These are phyloP conservation scores for Coreius guichenoti DNA, from an alignment of 2,797 vertebrate species.

Conservation along the genomic window DNA sequence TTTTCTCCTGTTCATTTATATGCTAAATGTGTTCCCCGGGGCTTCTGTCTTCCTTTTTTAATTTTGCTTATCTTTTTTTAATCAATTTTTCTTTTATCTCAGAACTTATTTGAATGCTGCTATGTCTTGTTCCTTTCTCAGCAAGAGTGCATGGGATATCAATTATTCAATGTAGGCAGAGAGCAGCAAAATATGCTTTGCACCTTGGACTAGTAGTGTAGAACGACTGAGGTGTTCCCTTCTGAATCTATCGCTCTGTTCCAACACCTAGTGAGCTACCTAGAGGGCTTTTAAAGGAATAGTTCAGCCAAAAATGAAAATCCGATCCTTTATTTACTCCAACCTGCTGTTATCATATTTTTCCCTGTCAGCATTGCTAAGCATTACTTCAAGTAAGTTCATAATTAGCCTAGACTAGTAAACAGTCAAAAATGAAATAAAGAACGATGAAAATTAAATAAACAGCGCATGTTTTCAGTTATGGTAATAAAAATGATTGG, in stretches of 20 bases:
- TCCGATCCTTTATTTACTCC: neutral
- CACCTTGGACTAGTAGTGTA: slow-evolving; percentile 57
- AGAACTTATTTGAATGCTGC: slow-evolving; percentile 70
- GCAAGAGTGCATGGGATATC: slow-evolving; percentile 71
- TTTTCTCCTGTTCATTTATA: slow-evolving; percentile 70
- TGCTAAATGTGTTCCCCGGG: slow-evolving; percentile 71
- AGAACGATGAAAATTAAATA: neutral
- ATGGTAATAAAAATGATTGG: neutral
- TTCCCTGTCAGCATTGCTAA: neutral
- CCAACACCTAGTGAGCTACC: neutral
- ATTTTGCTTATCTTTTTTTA: slow-evolving; percentile 72
- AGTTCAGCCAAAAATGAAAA: neutral
- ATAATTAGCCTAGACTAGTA: neutral
- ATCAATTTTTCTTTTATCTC: slow-evolving; percentile 76
- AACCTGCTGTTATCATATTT: neutral
- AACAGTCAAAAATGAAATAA: neutral
- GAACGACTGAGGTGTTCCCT: neutral
- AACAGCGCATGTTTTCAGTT: neutral
- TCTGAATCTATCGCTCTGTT: neutral
- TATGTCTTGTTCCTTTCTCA: slow-evolving; percentile 69
- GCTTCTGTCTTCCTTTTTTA: slow-evolving; percentile 68
- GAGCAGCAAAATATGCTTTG: slow-evolving; percentile 66
- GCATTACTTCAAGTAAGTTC: neutral
- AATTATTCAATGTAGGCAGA: slow-evolving; percentile 70
- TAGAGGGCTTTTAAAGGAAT: slow-evolving; percentile 1